Base-by-base conservation (phyloP, 2,888 invertebrate species). In the Helobdella robusta region DNA sequence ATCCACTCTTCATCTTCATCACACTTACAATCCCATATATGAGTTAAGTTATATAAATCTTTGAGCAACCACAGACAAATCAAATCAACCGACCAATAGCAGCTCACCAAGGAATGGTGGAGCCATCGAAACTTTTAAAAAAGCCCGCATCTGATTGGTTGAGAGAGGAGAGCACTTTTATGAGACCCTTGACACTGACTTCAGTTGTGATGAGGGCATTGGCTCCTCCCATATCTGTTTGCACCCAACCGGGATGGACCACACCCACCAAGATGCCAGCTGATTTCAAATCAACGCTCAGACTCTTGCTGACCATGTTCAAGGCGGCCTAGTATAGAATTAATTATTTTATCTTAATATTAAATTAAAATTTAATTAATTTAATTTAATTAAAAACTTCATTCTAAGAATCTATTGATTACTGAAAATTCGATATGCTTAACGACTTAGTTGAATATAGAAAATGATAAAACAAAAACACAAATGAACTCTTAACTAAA, bases 231-330 rank as follows among this genome's bases (percentile, higher is more conserved):
- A 92, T 87, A 70, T 87, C 87, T 0, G 92, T 93, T 76, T 86
- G 85, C 6, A 92, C 90, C 92, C 91, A 92, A 1, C 92, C 92
- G 0, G 92, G 92, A 80, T 92, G 91, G 67, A 93, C 65, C 82
- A 75, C 83, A 0, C 86, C 83, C 0, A 86, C 88, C 23, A 91
- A 75, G 70, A 93, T 89, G 54, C 85, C 84, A 72, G 87, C 84
- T 46, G 84, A 83, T 75, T 85, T 85, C 69, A 92, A 81, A 78
- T 93, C 92, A 5, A 87, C 76, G 73, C 89, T 87, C 84, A 92
- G 84, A 0, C 89, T 88, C 76, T 86, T 87, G 0, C 91, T 89
- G 1, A 88, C 87, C 73, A 89, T 88, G 81, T 93, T 92, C 44
- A 91, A 77, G 2, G 89, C 91, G 63, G 87, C 84, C 89, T 90